Conservation (phyloP, 2,797 vertebrate species). For the Podarcis lilfordi region DNA sequence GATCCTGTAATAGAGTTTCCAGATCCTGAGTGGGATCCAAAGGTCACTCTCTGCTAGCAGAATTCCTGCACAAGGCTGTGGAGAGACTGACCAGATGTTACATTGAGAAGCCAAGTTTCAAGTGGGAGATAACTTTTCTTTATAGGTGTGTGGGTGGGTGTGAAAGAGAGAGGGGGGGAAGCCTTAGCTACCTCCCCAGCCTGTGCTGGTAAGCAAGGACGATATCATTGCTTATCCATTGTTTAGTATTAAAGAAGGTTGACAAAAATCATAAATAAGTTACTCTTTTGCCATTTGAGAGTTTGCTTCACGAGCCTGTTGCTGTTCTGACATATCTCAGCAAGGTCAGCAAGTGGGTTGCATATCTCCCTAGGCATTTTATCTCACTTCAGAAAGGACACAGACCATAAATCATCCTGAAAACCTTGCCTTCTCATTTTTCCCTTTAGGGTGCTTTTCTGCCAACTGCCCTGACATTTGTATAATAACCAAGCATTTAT, state of each 20-base stretch:
- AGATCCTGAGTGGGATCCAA: not conserved
- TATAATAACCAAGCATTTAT: slow-evolving; percentile 54
- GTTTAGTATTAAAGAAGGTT: slow-evolving; percentile 65
- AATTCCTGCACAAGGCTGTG: not conserved
- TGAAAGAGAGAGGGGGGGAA: not conserved
- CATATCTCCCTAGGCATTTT: slow-evolving; percentile 67
- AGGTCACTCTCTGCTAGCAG: not conserved
- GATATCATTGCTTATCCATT: slow-evolving; percentile 71
- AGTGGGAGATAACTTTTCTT: not conserved
- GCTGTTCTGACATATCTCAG: slow-evolving; percentile 66
- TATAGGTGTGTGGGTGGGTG: no score
- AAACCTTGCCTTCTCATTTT: slow-evolving; percentile 47
- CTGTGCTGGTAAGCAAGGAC: slow-evolving; percentile 64
- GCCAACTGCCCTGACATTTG: slow-evolving; percentile 26
- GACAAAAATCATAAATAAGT: slow-evolving; percentile 79
- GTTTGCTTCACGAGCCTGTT: slow-evolving; percentile 67
- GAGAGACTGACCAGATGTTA: not conserved
- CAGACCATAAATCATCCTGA: slow-evolving; percentile 58
- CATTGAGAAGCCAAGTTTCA: not conserved
- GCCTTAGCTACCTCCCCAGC: slow-evolving; percentile 16
- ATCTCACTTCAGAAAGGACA: slow-evolving; percentile 58
- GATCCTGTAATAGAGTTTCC: no score
- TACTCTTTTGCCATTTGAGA: slow-evolving; percentile 69
- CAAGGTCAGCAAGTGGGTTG: slow-evolving; percentile 65
- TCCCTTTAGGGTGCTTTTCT: slow-evolving; percentile 23